These are phyloP conservation scores for Rattus norvegicus DNA, from an alignment of 2,113 vertebrate genomes.

Conservation along the genomic window GRCr8 NC_086031.1:11503501-11504000, in stretches of 20 bases:
- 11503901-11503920: not conserved
- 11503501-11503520: too few relatives aligned
- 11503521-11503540: too few relatives aligned
- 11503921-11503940: not conserved
- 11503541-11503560: too few relatives aligned
- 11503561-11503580: not conserved
- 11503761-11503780: not conserved
- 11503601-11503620: not conserved
- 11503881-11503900: not conserved
- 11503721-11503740: not conserved
- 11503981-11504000: too few relatives aligned
- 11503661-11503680: not conserved
- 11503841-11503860: not conserved
- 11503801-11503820: not conserved
- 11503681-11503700: not conserved
- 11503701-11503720: too few relatives aligned
- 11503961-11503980: too few relatives aligned
- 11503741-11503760: not conserved
- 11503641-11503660: accelerated
- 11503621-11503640: too few relatives aligned
- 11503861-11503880: not conserved
- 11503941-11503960: too few relatives aligned
- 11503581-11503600: accelerated
- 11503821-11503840: not conserved
- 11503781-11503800: not conserved